Percentiles rank a stretch among this genome's conserved stretches.
phyloP scores from a whole-genome alignment of 2,888 invertebrate genomes.

The Alloscopus bannaensis region DNA sequence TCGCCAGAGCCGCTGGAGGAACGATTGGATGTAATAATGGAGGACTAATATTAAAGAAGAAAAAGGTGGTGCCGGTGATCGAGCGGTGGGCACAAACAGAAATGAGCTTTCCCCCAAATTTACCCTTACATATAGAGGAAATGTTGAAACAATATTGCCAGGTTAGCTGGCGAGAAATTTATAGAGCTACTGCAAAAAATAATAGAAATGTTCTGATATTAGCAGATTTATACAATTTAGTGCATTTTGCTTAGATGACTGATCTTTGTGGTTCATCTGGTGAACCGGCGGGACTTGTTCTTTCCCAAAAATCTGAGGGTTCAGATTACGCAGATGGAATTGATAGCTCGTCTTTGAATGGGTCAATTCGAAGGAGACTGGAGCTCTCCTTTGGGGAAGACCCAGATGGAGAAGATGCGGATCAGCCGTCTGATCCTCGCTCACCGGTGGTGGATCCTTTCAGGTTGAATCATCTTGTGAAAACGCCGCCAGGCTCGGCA shows the following conservation, averaged over 20 bases:
- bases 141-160: slow-evolving; percentile 20
- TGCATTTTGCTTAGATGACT: background rate
- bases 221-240: background rate
- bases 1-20: slow-evolving; percentile 1
- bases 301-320: slow-evolving; percentile 28
- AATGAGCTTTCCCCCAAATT: slow-evolving; percentile 30
- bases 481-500: slow-evolving; percentile 28
- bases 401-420: slow-evolving; percentile 28
- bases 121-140: slow-evolving; percentile 21
- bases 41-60: background rate
- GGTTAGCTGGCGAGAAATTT: background rate
- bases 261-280: slow-evolving; percentile 30
- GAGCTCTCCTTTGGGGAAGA: slow-evolving; percentile 50
- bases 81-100: slow-evolving; percentile 42
- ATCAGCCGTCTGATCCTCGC: background rate
- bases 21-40: background rate
- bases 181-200: no score
- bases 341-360: slow-evolving; percentile 30
- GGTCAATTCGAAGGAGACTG: slow-evolving; percentile 36
- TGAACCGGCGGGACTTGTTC: slow-evolving; percentile 5
- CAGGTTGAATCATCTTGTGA: slow-evolving; percentile 25
- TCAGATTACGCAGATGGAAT: slow-evolving; percentile 15
- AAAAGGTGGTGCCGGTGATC: background rate
- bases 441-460: slow-evolving; percentile 40
- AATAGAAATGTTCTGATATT: background rate